Conservation (phyloP, 2,113 vertebrate species). For the rabbit (Oryctolagus cuniculus) region DNA sequence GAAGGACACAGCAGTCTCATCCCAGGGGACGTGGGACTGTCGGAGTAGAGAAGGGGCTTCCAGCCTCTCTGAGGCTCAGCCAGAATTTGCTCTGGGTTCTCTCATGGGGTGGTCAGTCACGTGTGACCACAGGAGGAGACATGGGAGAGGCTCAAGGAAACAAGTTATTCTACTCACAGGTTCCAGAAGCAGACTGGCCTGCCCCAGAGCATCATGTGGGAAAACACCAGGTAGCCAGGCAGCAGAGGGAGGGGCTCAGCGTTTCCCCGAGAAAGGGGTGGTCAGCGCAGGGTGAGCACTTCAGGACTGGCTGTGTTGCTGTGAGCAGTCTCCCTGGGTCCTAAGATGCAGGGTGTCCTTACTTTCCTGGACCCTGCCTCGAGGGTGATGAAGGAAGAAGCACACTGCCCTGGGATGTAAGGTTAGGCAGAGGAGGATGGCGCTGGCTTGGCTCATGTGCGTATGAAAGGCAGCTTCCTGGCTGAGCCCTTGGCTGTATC, state of each 20-base stretch:
- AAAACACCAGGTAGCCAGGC: neutral
- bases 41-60: neutral
- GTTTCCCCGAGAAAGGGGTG: neutral
- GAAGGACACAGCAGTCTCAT: neutral
- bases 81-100: neutral
- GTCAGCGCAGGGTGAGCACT: neutral
- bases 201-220: neutral
- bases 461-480: neutral
- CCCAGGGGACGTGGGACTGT: neutral
- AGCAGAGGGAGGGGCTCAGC: neutral
- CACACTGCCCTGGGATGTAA: neutral
- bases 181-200: neutral
- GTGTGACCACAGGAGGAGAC: neutral
- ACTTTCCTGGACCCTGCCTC: neutral
- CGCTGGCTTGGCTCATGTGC: neutral
- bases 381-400: neutral
- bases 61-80: too few relatives aligned
- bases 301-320: neutral
- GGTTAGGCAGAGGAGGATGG: neutral
- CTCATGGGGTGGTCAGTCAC: neutral
- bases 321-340: neutral
- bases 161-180: neutral
- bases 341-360: neutral
- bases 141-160: neutral
- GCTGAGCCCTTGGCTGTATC: neutral